Conservation (phyloP, 2,797 vertebrate genomes). For the Notoglanidium macrostoma region DNA sequence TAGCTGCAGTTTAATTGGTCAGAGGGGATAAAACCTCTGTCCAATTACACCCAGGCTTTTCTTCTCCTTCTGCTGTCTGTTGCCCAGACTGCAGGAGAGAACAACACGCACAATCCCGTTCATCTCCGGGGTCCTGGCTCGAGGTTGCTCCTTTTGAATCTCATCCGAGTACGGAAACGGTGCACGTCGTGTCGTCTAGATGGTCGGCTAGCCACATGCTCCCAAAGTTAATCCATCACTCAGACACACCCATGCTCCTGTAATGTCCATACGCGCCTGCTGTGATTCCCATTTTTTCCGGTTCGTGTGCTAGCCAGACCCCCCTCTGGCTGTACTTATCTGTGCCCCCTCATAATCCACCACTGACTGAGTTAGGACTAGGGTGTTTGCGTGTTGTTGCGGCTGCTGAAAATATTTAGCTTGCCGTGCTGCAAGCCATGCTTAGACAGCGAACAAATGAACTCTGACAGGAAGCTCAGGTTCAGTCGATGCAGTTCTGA, state of each 20-base stretch:
- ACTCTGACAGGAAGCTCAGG: constrained; percentile 45
- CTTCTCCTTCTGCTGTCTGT: constrained; percentile 31
- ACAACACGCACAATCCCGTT: constrained; percentile 24
- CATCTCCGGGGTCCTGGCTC: constrained; percentile 21
- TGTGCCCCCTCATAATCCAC: constrained; percentile 40
- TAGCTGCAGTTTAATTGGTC: constrained; percentile 52
- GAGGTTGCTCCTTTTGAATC: constrained; percentile 29
- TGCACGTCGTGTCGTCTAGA: constrained; percentile 34
- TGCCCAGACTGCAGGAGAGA: constrained; percentile 43
- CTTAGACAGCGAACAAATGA: constrained; percentile 41
- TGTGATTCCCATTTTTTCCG: constrained; percentile 70
- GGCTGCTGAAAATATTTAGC: constrained; percentile 51
- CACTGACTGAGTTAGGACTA: constrained; percentile 28
- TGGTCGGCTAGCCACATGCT: constrained; percentile 21
- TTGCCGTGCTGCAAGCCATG: constrained; percentile 26
- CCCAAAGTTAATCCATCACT: constrained; percentile 49
- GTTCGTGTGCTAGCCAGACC: constrained; percentile 62
- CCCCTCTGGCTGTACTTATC: constrained; percentile 45
- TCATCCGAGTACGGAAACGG: constrained; percentile 21
- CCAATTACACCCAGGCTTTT: constrained; percentile 47
- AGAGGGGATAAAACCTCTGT: constrained; percentile 50
- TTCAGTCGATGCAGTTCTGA: constrained; percentile 33
- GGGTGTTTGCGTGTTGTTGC: constrained; percentile 45
- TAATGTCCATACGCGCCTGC: constrained; percentile 67
- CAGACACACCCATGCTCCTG: constrained; percentile 58